Evolutionary conservation across 1,140 invertebrate genomes (phyloP).

Genomic region (Hirudo medicinalis): DNA sequence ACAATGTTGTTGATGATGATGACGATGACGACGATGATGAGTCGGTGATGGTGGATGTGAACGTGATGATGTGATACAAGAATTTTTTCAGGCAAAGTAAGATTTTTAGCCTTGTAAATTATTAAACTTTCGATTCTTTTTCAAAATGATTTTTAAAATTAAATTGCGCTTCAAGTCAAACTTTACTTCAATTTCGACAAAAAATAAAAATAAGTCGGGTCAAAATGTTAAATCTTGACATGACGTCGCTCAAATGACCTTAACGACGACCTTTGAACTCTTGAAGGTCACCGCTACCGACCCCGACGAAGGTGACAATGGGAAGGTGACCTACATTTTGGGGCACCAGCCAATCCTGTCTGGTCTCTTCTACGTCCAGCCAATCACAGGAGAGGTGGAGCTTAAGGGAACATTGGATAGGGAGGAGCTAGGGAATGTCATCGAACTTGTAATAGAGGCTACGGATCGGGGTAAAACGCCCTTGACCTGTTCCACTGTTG

Average conservation of each 20-base stretch:
- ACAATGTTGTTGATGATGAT: too few species aligned
- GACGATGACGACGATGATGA: too few species aligned
- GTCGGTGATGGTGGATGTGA: too few species aligned
- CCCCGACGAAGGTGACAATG: constrained; percentile 67
- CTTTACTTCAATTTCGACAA: not conserved
- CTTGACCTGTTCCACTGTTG: constrained; percentile 24
- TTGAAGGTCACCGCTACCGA: constrained; percentile 60
- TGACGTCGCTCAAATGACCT: not conserved
- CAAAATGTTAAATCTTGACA: not conserved
- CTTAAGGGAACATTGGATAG: constrained; percentile 85
- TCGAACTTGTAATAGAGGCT: constrained; percentile 50
- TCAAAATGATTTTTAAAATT: not conserved
- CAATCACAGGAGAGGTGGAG: constrained; percentile 77
- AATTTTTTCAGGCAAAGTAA: not conserved
- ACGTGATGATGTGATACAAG: too few species aligned
- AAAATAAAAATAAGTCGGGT: not conserved
- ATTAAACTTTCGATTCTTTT: not conserved
- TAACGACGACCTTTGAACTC: not conserved
- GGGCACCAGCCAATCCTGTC: constrained; percentile 48
- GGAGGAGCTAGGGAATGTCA: constrained; percentile 69
- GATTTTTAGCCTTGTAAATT: not conserved
- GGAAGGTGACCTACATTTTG: constrained; percentile 72
- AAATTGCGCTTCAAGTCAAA: not conserved
- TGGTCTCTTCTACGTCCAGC: constrained; percentile 71
- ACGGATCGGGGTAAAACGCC: not conserved